Base-by-base conservation (phyloP, 2,113 vertebrate genomes). In the Salvelinus alpinus region DNA sequence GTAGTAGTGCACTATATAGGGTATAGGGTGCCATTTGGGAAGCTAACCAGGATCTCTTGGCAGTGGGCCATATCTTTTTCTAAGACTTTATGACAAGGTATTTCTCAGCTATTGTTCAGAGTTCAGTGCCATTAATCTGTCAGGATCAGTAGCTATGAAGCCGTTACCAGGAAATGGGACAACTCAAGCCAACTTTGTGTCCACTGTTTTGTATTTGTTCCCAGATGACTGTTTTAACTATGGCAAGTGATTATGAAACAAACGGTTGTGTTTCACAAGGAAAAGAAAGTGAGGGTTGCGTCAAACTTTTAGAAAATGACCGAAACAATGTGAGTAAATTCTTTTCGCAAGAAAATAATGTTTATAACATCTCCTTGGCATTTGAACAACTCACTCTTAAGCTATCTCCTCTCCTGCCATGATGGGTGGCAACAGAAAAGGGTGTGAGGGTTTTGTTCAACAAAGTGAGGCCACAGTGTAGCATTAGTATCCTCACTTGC, bases 11-110 rank as follows among this genome's bases (percentile, higher is more conserved):
- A 44, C 38, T 44, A 11, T 11, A 11, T 11, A 44, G 38, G 38
- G 38, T 3, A 44, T 12, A 44, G 9, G 38, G 9, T 44, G 38
- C 38, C 2, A 44, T 44, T 44, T 44, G 38, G 4, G 60, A 67
- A 11, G 2, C n/a, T 34, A 82, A 78, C 80, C 82, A 84, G 76
- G 64, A 54, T 14, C 12, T 54, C 22, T 76, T 88, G 88, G 87
- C 87, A 80, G 57, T 79, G 60, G 81, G 89, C 86, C 89, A 89
- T 85, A 87, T 82, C 38, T 81, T 75, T 70, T 70, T 83, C 57
- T 25, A 70, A 64, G 22, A 54, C 64, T 71, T 79, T 44, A 44
- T 44, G 73, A 70, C 76, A 84, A 84, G 70, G 78, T 73, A 72
- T 20, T 20, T 76, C 7, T 64, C 71, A 60, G n/a, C 59, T 54